phyloP scores from a whole-genome alignment of 2,113 vertebrate species.

The Equus quagga region DNA sequence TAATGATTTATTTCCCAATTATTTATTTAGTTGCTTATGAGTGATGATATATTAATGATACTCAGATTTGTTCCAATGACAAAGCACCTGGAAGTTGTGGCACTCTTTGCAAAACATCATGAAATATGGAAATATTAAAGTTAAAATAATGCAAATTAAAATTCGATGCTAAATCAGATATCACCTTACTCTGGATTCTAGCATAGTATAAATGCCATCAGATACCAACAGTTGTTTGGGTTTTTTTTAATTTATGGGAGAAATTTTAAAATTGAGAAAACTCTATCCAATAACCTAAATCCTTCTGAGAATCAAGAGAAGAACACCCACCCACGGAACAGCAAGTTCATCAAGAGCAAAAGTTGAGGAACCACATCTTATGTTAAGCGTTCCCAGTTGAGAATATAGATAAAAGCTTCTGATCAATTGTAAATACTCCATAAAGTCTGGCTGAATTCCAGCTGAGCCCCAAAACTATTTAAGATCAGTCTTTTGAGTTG shows the following conservation, averaged over 20 bases:
- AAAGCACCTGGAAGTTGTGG: neutral
- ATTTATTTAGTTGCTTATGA: conserved; percentile 23
- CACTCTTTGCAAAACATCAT: neutral
- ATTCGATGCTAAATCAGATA: neutral
- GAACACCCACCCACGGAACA: neutral
- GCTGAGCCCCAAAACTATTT: conserved; percentile 47
- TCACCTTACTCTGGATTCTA: neutral
- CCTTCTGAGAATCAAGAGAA: neutral
- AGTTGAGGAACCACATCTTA: neutral
- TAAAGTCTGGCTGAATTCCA: conserved; percentile 50
- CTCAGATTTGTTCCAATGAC: neutral
- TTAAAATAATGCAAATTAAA: conserved; percentile 53
- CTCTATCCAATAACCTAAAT: conserved; percentile 36
- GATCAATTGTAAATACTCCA: conserved; percentile 47
- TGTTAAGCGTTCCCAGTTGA: neutral
- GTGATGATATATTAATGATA: neutral
- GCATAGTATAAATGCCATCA: neutral
- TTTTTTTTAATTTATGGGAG: neutral
- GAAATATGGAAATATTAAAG: neutral
- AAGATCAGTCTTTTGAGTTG: conserved; percentile 25
- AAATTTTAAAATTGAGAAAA: conserved; percentile 48
- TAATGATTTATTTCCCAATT: neutral
- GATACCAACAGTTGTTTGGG: neutral
- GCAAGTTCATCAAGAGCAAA: neutral
- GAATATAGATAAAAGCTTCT: conserved; percentile 55